phyloP scores from a whole-genome alignment of 2,113 vertebrate genomes.

The Megaleporinus macrocephalus region DNA sequence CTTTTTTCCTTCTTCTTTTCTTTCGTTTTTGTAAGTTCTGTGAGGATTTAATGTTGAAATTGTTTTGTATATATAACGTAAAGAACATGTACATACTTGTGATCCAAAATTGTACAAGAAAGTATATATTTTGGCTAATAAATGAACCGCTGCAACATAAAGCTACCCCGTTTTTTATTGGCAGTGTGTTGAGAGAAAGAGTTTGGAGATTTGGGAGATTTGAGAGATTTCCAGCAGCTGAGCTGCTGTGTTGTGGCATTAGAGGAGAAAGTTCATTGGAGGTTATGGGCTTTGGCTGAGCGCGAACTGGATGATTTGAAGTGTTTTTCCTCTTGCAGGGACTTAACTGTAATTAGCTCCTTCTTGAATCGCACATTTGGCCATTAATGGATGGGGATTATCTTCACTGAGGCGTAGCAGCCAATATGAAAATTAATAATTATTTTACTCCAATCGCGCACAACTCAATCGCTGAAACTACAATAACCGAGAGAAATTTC shows the following conservation, averaged over 20 bases:
- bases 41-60: conserved; percentile 86
- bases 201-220: conserved; percentile 51
- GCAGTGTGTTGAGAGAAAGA: neutral
- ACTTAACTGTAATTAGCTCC: conserved; percentile 72
- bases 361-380: conserved; percentile 72
- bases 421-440: conserved; percentile 70
- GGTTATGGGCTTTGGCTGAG: conserved; percentile 61
- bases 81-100: conserved; percentile 98
- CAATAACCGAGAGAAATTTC: conserved; percentile 23
- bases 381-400: conserved; percentile 77
- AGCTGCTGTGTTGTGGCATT: conserved; percentile 3
- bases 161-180: conserved; percentile 53
- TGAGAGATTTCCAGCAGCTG: neutral
- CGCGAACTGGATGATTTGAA: conserved; percentile 72
- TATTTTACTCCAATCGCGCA: conserved; percentile 65
- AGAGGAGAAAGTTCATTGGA: conserved; percentile 25
- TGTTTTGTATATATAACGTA: conserved; percentile 91
- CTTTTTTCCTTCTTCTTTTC: conserved; percentile 40
- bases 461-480: conserved; percentile 53
- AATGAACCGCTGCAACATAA: conserved; percentile 98
- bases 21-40: conserved; percentile 80
- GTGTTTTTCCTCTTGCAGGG: conserved; percentile 69
- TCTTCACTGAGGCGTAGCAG: conserved; percentile 64
- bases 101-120: conserved; percentile 99
- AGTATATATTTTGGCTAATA: conserved; percentile 99